A percentile compares a stretch with the other conserved stretches of the same genome.
Conservation (phyloP, 2,888 invertebrate species). For the Callyntrura sp. region DNA sequence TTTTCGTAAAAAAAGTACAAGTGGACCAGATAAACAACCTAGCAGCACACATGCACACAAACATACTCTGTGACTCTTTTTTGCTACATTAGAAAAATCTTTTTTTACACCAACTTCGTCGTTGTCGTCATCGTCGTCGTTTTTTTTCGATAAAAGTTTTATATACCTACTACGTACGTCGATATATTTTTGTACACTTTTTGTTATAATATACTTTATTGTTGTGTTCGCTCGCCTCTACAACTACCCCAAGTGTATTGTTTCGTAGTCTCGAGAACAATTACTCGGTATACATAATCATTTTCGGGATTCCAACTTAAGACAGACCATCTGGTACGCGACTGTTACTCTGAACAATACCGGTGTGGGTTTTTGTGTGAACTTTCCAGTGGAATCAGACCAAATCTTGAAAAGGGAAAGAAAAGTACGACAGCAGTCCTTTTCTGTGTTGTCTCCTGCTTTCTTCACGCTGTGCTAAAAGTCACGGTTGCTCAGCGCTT, state of each 20-base stretch:
- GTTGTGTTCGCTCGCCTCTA: slow-evolving; percentile 53
- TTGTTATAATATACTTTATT: slow-evolving; percentile 32
- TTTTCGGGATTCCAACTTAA: slow-evolving; percentile 14
- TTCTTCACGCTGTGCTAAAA: slow-evolving; percentile 31
- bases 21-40: slow-evolving; percentile 60
- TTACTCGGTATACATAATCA: slow-evolving; percentile 15
- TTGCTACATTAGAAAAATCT: slow-evolving; percentile 41
- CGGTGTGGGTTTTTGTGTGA: slow-evolving; percentile 20
- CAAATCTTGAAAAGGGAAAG: slow-evolving; percentile 24
- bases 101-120: slow-evolving; percentile 47
- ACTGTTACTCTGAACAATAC: not conserved
- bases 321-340: slow-evolving; percentile 15
- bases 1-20: slow-evolving; percentile 59
- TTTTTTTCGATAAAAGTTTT: slow-evolving; percentile 35
- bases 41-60: slow-evolving; percentile 2
- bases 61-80: slow-evolving; percentile 53
- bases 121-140: not conserved
- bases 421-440: slow-evolving; percentile 9
- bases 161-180: slow-evolving; percentile 16
- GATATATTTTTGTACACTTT: slow-evolving; percentile 58
- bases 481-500: slow-evolving; percentile 26
- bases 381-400: slow-evolving; percentile 49
- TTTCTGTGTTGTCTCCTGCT: not conserved
- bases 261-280: slow-evolving; percentile 34
- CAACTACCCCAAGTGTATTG: slow-evolving; percentile 46